Evolutionary conservation across 1,140 invertebrate species (phyloP).

Genomic region (Aphelinus atriplicis): DNA sequence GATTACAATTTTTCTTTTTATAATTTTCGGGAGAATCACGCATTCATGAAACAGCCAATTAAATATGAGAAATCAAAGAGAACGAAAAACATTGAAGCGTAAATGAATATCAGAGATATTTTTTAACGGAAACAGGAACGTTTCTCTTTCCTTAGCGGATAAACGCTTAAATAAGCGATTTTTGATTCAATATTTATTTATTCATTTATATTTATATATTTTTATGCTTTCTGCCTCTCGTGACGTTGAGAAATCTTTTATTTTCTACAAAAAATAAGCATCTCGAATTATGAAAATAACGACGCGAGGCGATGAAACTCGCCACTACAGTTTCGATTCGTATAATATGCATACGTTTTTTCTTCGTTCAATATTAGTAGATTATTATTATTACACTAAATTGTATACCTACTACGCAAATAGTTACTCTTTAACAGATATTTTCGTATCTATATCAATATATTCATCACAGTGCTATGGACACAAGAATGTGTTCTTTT

Average conservation of each 20-base stretch:
- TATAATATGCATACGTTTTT: constrained; percentile 36
- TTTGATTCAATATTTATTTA: constrained; percentile 36
- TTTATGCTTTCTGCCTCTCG: constrained; percentile 36
- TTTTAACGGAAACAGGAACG: constrained; percentile 31
- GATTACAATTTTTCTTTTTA: neutral
- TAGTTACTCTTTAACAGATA: constrained; percentile 58
- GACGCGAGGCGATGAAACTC: constrained; percentile 32
- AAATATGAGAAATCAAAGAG: constrained; percentile 9
- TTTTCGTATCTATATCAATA: constrained; percentile 64
- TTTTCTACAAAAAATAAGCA: constrained; percentile 41
- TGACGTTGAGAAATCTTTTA: constrained; percentile 36
- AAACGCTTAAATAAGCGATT: constrained; percentile 34
- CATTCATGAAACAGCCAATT: constrained; percentile 1
- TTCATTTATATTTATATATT: constrained; percentile 17
- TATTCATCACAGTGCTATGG: constrained; percentile 68
- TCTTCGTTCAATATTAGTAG: constrained; percentile 38
- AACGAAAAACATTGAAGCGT: neutral
- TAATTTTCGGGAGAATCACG: constrained; percentile 21
- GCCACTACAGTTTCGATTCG: constrained; percentile 33
- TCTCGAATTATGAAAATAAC: constrained; percentile 43
- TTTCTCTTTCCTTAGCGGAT: constrained; percentile 22
- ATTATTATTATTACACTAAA: constrained; percentile 54
- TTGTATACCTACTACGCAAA: constrained; percentile 60
- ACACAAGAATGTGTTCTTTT: constrained; percentile 65
- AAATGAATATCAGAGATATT: constrained; percentile 36